phyloP scores from a whole-genome alignment of 2,888 invertebrate species.

The Cerastoderma edule region DNA sequence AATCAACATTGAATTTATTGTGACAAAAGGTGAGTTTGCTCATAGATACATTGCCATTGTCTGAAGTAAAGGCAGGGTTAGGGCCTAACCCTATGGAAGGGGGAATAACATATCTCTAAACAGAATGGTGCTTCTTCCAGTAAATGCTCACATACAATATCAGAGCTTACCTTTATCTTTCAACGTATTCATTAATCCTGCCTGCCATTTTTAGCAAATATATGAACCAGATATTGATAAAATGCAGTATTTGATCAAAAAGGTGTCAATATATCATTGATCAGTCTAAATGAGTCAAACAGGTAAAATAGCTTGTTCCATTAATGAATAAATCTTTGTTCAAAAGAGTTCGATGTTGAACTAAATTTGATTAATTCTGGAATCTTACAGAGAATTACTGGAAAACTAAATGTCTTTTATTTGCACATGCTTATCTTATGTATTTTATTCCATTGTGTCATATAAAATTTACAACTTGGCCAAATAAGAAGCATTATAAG shows the following conservation, averaged over 20 bases:
- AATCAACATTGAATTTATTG: background rate
- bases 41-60: background rate
- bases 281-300: background rate
- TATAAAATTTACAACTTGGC: too few relatives aligned
- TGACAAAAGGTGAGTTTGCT: background rate
- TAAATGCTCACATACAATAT: background rate
- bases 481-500: too few relatives aligned
- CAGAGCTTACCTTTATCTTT: conserved; percentile 1
- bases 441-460: too few relatives aligned
- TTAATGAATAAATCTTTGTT: background rate
- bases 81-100: too few relatives aligned
- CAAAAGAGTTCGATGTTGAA: background rate
- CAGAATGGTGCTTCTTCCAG: too few relatives aligned
- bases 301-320: background rate
- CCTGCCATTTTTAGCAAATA: conserved; percentile 18
- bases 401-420: too few relatives aligned
- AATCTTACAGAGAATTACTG: background rate
- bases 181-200: background rate
- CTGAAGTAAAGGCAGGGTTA: too few relatives aligned
- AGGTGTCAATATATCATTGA: background rate
- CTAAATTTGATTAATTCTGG: background rate
- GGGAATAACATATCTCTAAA: too few relatives aligned
- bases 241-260: too few relatives aligned
- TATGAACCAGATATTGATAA: too few relatives aligned
- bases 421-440: too few relatives aligned